Evolutionary conservation across 2,888 invertebrate genomes (phyloP), one percentile per base, ranked within the genome.

Genomic region (Eupithecia insigniata): DNA sequence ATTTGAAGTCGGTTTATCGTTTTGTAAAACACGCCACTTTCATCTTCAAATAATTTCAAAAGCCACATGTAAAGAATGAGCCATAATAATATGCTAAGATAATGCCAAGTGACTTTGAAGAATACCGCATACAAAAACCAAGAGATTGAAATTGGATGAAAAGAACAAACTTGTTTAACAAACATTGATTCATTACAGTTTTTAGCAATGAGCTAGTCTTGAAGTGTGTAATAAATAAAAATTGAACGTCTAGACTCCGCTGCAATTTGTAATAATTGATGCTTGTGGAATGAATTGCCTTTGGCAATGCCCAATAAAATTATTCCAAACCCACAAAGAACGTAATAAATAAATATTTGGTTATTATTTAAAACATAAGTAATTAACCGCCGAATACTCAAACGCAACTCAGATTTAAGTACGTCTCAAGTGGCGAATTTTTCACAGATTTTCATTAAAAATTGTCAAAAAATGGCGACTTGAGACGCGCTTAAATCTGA

Each of bases 231-330:
- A 86, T 87, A 81, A 83, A 80, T 82, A 83, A 79, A 86, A 89
- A 91, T 91, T 89, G 87, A 85, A 71, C 79, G 91, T 92, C 91
- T 92, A 92, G 92, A 92, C 92, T 80, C 74, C 75, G 76, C 76
- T 81, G 81, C 82, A 87, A 89, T 89, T 86, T 85, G 83, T 80
- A 82, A 81, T 87, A 79, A 88, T 89, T 90, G 84, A 85, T 84
- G 78, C 39, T 72, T 61, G 62, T 70, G 65, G 67, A 66, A 68
- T 67, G 62, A 76, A 76, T 77, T 76, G 73, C 73, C 74, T 69
- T 72, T 60, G 66, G 60, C 72, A 67, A 72, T 69, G 60, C 43
- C 51, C 71, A 73, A 72, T 70, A 66, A 64, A 43, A 66, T 0
- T 8, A 60, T 16, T 30, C 60, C 12, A n/a, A 28, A 62, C 61